Conservation (phyloP, 2,113 vertebrate species). For the Chelonoidis abingdonii region DNA sequence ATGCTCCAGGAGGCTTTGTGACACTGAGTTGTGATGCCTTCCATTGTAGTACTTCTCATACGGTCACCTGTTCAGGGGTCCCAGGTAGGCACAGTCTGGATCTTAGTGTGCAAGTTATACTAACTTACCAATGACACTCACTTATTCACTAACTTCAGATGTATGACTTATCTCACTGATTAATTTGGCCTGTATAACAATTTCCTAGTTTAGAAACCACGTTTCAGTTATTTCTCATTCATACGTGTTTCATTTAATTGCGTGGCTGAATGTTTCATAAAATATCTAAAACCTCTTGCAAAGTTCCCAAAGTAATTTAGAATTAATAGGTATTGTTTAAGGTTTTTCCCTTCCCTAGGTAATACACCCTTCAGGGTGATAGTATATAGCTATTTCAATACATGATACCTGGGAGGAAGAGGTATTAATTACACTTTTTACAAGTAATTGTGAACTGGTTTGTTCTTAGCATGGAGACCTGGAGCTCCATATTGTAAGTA, state of each 20-base stretch:
- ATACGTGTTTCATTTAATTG: background rate
- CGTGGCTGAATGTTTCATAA: background rate
- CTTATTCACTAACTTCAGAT: background rate
- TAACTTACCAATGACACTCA: background rate
- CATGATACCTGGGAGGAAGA: background rate
- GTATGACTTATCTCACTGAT: background rate
- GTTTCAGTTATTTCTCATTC: background rate
- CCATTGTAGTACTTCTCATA: background rate
- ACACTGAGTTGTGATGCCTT: background rate
- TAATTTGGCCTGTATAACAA: background rate
- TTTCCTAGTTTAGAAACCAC: background rate
- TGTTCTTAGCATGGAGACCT: background rate
- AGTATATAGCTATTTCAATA: background rate
- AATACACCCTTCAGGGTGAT: background rate
- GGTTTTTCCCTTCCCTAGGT: background rate
- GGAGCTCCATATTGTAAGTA: background rate
- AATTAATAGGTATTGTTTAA: background rate
- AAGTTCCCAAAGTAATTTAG: constrained; percentile 35
- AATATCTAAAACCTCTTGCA: background rate
- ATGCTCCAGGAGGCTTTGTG: background rate
- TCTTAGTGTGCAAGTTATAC: background rate
- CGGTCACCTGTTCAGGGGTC: background rate
- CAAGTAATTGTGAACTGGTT: constrained; percentile 36
- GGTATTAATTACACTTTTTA: constrained; percentile 48
- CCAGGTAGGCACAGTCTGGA: background rate